Conservation (phyloP, 2,797 vertebrate genomes). For the Sebastes nivosus region DNA sequence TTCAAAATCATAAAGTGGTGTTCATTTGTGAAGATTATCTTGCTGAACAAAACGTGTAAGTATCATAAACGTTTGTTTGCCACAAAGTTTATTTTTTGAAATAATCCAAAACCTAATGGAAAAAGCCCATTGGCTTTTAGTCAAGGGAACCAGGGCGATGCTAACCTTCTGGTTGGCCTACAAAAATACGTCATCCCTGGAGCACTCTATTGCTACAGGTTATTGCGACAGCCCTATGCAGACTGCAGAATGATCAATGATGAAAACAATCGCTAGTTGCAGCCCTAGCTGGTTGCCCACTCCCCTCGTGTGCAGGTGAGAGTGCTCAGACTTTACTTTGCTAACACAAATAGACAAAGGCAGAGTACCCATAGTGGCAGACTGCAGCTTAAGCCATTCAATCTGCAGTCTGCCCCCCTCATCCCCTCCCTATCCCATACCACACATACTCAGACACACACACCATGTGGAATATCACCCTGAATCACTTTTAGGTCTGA, state of each 20-base stretch:
- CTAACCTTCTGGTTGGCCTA: too few relatives aligned
- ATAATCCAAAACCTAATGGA: too few relatives aligned
- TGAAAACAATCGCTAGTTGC: not conserved
- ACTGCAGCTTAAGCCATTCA: constrained; percentile 27
- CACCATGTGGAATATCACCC: constrained; percentile 36
- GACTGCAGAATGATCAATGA: not conserved
- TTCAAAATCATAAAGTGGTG: too few relatives aligned
- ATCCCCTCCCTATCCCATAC: not conserved
- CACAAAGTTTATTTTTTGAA: too few relatives aligned
- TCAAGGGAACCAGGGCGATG: too few relatives aligned
- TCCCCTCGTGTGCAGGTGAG: constrained; percentile 53
- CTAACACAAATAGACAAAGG: constrained; percentile 62
- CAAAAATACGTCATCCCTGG: too few relatives aligned
- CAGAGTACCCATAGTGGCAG: constrained; percentile 32
- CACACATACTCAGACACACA: constrained; percentile 43
- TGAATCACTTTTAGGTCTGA: constrained; percentile 29
- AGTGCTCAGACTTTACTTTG: constrained; percentile 57
- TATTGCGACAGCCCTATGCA: too few relatives aligned
- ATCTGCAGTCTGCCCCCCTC: constrained; percentile 9
- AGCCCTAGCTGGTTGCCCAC: not conserved
- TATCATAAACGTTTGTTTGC: too few relatives aligned
- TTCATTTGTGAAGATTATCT: too few relatives aligned
- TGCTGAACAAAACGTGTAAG: too few relatives aligned
- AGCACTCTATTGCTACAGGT: too few relatives aligned
- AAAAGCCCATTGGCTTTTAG: too few relatives aligned